Conservation (phyloP, 1,140 invertebrate genomes). For the Stegodyphus dumicola region DNA sequence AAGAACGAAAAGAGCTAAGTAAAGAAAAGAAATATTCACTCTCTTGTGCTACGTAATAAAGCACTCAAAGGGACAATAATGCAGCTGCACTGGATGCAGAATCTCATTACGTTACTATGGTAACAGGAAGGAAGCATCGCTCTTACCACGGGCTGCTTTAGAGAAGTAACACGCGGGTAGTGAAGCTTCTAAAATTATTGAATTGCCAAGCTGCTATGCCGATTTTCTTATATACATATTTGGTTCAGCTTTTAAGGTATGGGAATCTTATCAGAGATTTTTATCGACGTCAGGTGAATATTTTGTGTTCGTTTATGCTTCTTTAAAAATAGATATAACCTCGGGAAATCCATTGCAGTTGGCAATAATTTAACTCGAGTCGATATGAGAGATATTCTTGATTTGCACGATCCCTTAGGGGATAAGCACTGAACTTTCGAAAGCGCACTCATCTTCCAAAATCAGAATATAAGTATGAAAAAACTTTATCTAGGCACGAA, state of each 20-base stretch:
- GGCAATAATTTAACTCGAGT: background rate
- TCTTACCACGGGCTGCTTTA: background rate
- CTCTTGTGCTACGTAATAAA: conserved; percentile 50
- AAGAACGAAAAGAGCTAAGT: background rate
- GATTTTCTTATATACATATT: conserved; percentile 27
- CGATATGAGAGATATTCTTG: background rate
- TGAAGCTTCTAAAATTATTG: conserved; percentile 43
- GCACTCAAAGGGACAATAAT: conserved; percentile 55
- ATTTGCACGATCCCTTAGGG: background rate
- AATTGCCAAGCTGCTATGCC: conserved; percentile 12
- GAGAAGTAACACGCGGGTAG: conserved; percentile 7
- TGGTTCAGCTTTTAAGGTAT: conserved; percentile 29
- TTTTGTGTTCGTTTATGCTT: conserved; percentile 10
- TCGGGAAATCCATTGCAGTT: conserved; percentile 11
- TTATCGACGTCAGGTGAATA: conserved; percentile 17
- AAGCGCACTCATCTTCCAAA: too few relatives aligned
- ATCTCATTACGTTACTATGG: conserved; percentile 52
- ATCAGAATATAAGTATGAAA: too few relatives aligned
- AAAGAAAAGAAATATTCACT: conserved; percentile 19
- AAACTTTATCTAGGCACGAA: too few relatives aligned
- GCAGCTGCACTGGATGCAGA: conserved; percentile 31
- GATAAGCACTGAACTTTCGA: too few relatives aligned
- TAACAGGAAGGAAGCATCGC: conserved; percentile 22
- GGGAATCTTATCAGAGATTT: conserved; percentile 31
- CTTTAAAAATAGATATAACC: background rate